Evolutionary conservation across 2,113 vertebrate species (phyloP).

Genomic region (Antechinus stuartii): DNA sequence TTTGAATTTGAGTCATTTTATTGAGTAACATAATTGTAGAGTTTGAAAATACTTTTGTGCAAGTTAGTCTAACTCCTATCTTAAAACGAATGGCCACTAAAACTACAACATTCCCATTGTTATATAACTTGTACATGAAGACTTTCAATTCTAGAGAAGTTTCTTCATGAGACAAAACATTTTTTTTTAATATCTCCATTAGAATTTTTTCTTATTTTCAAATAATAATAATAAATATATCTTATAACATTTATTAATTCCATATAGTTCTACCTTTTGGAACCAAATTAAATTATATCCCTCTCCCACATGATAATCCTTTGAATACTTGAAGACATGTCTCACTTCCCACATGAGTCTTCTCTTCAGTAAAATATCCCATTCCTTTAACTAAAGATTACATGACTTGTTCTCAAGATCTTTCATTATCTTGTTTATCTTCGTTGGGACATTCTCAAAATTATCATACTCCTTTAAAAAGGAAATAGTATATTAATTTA

Average conservation of each 20-base stretch:
- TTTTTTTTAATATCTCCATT: not conserved
- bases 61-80: too few species aligned
- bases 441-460: not conserved
- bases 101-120: too few species aligned
- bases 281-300: too few species aligned
- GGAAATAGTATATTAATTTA: constrained; percentile 37
- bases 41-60: too few species aligned
- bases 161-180: not conserved
- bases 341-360: too few species aligned
- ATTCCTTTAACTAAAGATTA: not conserved
- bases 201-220: not conserved
- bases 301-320: too few species aligned
- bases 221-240: not conserved
- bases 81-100: too few species aligned
- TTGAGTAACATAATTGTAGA: too few species aligned
- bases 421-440: not conserved
- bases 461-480: not conserved
- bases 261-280: too few species aligned
- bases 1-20: too few species aligned
- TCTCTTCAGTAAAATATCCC: too few species aligned
- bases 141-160: not conserved
- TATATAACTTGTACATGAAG: not conserved
- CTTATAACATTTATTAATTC: not conserved
- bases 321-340: too few species aligned
- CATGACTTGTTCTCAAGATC: not conserved